These are phyloP conservation scores for Brotula barbata DNA, from an alignment of 2,797 vertebrate species.

Conservation along the genomic window DNA sequence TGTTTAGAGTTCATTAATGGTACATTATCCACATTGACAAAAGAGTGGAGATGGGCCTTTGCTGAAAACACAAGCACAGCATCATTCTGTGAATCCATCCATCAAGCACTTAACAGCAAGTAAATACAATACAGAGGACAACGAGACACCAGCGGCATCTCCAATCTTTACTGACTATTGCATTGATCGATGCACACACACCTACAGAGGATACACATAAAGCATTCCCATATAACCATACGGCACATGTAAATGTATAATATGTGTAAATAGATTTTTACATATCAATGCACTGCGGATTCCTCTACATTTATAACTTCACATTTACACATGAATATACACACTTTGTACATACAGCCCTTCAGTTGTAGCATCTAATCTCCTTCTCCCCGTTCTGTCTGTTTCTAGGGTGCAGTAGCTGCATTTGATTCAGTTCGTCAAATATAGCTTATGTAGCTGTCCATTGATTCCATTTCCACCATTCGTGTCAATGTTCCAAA, in stretches of 20 bases:
- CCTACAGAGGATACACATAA: background rate
- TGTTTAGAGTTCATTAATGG: conserved; percentile 60
- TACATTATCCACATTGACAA: conserved; percentile 55
- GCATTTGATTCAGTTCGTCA: conserved; percentile 44
- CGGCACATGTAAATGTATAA: conserved; percentile 4
- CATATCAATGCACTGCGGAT: background rate
- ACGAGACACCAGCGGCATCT: conserved; percentile 37
- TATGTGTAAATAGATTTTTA: conserved; percentile 10
- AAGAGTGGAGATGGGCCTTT: conserved; percentile 33
- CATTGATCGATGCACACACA: conserved; percentile 37
- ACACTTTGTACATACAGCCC: background rate
- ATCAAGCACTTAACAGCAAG: conserved; percentile 63
- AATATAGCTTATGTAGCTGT: conserved; percentile 16
- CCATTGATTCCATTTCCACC: conserved; percentile 35
- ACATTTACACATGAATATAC: background rate
- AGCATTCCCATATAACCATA: conserved; percentile 7
- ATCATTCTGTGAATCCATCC: conserved; percentile 49
- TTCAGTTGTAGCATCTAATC: too few relatives aligned
- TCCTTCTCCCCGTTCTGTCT: conserved; percentile 11
- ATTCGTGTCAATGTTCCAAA: too few relatives aligned
- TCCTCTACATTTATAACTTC: background rate
- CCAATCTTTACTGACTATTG: conserved; percentile 30
- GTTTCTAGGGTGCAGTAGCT: conserved; percentile 17
- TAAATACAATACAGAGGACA: conserved; percentile 46
- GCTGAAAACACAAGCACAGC: conserved; percentile 48